Evolutionary conservation across 1,140 invertebrate genomes (phyloP), one percentile per base, ranked within the genome.

Genomic region (Drosophila ananassae): DNA sequence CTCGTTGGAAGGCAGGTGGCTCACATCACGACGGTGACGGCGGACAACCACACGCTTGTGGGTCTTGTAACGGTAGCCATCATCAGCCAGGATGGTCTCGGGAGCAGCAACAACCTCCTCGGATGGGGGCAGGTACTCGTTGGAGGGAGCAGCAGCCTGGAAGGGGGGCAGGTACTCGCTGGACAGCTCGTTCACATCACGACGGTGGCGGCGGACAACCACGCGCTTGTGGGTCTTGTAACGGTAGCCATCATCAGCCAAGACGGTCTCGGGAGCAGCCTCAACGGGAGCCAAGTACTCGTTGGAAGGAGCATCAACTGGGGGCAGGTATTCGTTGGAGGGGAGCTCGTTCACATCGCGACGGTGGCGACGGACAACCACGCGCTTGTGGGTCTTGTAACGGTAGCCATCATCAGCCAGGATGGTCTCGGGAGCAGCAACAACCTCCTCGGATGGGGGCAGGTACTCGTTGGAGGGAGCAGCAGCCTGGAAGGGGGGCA

Each of bases 41-140:
- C 81, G 78, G 54, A 66, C 30, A 0, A 81, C 76, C 47, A 81
- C 72, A 4, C 82, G 76, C 67, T 71, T 71, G 68, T 77, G 60
- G 73, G 76, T 79, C 73, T 85, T 85, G 71, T 82, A 85, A 64
- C 82, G 79, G 66, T 85, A 82, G 13, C 76, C 76, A 75, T 78
- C 76, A 56, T 32, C 66, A 6, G 78, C 60, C 21, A 82, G 28
- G 37, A 46, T 46, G 37, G 46, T 32, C 8, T 48, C 46, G 10
- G 51, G 2, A 30, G 13, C n/a, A n/a, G n/a, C n/a, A n/a, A n/a
- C n/a, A n/a, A n/a, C n/a, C n/a, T n/a, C n/a, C n/a, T n/a, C n/a
- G n/a, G n/a, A n/a, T n/a, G n/a, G n/a, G n/a, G n/a, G n/a, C n/a
- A n/a, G n/a, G n/a, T n/a, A n/a, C n/a, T n/a, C n/a, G n/a, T n/a